Percentiles rank a stretch among this genome's conserved stretches.
Evolutionary conservation across 1,140 invertebrate genomes (phyloP).

Genomic region (Apis laboriosa): DNA sequence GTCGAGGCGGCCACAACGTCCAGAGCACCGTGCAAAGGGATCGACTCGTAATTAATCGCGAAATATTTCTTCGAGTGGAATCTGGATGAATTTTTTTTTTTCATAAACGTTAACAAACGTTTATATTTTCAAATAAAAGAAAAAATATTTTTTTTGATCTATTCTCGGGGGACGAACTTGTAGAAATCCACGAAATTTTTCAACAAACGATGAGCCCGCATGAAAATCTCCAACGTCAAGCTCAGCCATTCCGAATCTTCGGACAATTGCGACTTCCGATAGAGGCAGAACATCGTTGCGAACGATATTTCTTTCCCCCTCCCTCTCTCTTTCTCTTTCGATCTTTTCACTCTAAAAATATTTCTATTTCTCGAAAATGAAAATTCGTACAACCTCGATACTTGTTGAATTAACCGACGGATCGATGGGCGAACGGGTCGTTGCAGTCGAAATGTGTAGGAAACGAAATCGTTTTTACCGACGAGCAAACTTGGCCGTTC

Average conservation of each 20-base stretch:
- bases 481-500: no score
- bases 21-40: constrained; percentile 26
- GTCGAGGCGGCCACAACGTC: neutral
- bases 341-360: no score
- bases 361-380: no score
- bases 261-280: neutral
- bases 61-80: neutral
- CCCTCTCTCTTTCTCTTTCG: no score
- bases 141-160: no score
- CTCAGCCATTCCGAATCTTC: neutral
- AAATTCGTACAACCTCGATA: no score
- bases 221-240: constrained; percentile 11
- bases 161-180: constrained; percentile 5
- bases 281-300: neutral
- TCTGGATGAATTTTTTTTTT: neutral
- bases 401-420: no score
- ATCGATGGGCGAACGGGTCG: no score
- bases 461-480: neutral
- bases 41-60: neutral
- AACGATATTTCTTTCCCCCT: no score
- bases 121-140: no score
- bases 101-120: no score
- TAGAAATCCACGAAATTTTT: constrained; percentile 19
- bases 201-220: constrained; percentile 3
- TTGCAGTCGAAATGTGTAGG: no score